Base-by-base conservation (phyloP, 1,140 invertebrate species). In the Drosophila oshimai region DNA sequence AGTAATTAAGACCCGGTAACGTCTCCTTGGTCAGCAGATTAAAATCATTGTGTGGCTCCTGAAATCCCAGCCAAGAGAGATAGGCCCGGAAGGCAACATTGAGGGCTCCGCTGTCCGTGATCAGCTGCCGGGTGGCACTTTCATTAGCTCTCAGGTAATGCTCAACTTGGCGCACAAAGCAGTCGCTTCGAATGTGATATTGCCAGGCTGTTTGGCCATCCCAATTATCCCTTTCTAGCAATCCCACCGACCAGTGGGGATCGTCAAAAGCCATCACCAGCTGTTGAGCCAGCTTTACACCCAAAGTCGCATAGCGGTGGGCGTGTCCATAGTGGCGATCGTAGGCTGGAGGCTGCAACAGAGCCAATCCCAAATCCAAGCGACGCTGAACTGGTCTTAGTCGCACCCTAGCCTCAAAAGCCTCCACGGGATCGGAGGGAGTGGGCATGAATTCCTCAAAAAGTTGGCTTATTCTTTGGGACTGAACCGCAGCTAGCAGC, bases 221-320 rank as follows among this genome's bases (percentile, higher is more conserved):
- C 99, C 99, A 99, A 97, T 98, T 99, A 6, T 77, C 62, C 6
- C 29, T 57, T 9, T 86, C 89, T 1, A 65, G 34, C 20, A 76
- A 15, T 74, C 98, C 94, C 49, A 99, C 91, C 90, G 99, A 99
- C 4, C 99, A 99, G 92, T 97, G 97, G 93, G 98, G 95, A 91
- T 99, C 98, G 91, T 99, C 98, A 91, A 99, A 99, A 2, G 96
- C 97, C 89, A 97, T 96, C 0, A 96, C 98, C 34, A 99, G 90
- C 90, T 98, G 96, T 89, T 98, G 96, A 0, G 97, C 97, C 94
- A 98, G 96, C 0, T 97, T 95, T 0, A 98, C 96, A 0, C 98
- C 98, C 93, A 99, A 97, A 0, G 96, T 97, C 5, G 98, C 98
- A 91, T 96, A 99, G 91, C 99, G 98, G 1, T 99, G 93, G 22